Evolutionary conservation across 2,888 invertebrate species (phyloP).

Genomic region (Diplolepis rosae): DNA sequence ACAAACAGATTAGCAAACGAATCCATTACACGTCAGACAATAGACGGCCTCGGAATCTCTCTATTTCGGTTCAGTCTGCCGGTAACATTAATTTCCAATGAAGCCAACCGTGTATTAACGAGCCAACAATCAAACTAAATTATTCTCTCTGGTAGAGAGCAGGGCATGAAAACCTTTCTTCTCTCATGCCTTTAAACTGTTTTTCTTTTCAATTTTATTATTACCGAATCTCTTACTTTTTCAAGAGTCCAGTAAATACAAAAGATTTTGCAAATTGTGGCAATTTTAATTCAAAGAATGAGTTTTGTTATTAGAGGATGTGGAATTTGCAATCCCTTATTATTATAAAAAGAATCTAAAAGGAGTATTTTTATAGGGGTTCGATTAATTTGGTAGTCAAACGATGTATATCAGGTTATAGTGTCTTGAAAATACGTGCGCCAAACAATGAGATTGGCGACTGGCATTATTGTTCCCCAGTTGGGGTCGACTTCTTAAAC

Average conservation of each 20-base stretch:
- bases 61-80: slow-evolving; percentile 8
- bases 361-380: no score
- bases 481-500: slow-evolving; percentile 12
- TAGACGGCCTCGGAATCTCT: not conserved
- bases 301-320: no score
- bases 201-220: no score
- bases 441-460: slow-evolving; percentile 6
- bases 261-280: no score
- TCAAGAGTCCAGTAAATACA: no score
- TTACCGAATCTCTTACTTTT: no score
- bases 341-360: no score
- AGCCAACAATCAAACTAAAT: not conserved
- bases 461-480: not conserved
- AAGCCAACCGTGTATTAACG: not conserved
- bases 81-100: slow-evolving; percentile 25
- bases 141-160: no score
- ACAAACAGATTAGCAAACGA: slow-evolving; percentile 52
- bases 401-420: not conserved
- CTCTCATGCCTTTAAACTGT: no score
- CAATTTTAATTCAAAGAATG: no score
- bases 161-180: no score
- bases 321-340: no score
- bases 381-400: not conserved
- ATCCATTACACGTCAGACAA: slow-evolving; percentile 41
- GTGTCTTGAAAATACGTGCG: not conserved